Percentiles rank a stretch among this genome's conserved stretches.
Conservation (phyloP, 2,888 invertebrate species). For the Metallyticus violacea region DNA sequence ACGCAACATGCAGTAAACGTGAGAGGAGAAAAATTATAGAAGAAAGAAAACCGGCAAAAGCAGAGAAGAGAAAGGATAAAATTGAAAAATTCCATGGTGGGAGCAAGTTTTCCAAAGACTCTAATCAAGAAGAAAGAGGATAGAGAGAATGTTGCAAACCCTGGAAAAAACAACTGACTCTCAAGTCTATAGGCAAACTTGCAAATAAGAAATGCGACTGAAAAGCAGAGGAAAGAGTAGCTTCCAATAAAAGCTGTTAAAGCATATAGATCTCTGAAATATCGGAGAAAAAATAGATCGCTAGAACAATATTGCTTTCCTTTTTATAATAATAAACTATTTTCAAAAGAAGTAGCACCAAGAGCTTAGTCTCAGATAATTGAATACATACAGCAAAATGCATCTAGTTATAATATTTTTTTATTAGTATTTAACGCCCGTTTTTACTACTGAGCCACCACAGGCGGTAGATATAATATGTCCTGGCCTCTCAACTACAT, state of each 20-base stretch:
- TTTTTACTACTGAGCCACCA: too few relatives aligned
- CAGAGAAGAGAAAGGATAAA: slow-evolving; percentile 37
- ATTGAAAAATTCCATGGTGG: slow-evolving; percentile 53
- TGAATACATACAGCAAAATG: too few relatives aligned
- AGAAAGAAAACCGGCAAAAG: slow-evolving; percentile 16
- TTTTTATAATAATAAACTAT: too few relatives aligned
- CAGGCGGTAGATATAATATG: too few relatives aligned
- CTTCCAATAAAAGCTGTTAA: slow-evolving; percentile 58
- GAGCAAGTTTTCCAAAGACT: slow-evolving; percentile 63
- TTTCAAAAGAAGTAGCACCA: too few relatives aligned
- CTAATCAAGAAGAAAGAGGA: slow-evolving; percentile 52
- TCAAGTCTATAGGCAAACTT: slow-evolving; percentile 48
- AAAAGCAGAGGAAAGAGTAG: slow-evolving; percentile 50
- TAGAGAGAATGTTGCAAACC: slow-evolving; percentile 52
- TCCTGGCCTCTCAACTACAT: too few relatives aligned
- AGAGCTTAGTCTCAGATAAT: too few relatives aligned
- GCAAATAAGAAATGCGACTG: slow-evolving; percentile 35
- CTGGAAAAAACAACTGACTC: slow-evolving; percentile 60
- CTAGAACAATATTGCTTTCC: neutral
- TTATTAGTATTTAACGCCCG: too few relatives aligned
- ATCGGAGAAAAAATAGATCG: slow-evolving; percentile 32
- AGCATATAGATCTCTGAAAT: slow-evolving; percentile 58
- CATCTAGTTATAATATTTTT: too few relatives aligned
- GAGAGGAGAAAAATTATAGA: slow-evolving; percentile 57
- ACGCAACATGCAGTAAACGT: slow-evolving; percentile 37